A percentile compares a stretch with the other conserved stretches of the same genome.
Evolutionary conservation across 2,888 invertebrate genomes (phyloP).

Genomic region (Stenodema calcarata): DNA sequence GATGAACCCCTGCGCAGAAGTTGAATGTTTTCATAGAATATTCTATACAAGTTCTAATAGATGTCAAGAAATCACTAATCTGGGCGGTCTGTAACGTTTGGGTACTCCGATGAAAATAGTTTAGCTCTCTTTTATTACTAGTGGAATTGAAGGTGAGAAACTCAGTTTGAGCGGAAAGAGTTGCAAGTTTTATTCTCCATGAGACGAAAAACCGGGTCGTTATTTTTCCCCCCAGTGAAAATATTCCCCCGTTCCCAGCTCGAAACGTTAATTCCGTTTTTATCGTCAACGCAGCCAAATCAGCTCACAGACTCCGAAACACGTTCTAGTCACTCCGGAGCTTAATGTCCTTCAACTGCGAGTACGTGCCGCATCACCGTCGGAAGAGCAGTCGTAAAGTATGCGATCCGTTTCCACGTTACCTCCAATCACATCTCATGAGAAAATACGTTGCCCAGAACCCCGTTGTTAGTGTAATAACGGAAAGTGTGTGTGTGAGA

Average conservation of each 20-base stretch:
- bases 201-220: background rate
- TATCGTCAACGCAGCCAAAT: slow-evolving; percentile 31
- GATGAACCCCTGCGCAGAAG: no score
- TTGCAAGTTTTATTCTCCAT: background rate
- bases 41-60: no score
- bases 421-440: slow-evolving; percentile 21
- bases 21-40: no score
- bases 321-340: slow-evolving; percentile 19
- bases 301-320: slow-evolving; percentile 22
- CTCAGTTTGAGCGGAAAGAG: no score
- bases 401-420: background rate
- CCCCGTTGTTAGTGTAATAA: background rate
- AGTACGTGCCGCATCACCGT: background rate
- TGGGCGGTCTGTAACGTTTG: no score
- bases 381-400: background rate
- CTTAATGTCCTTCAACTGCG: slow-evolving; percentile 18
- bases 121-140: no score
- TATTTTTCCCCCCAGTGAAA: background rate
- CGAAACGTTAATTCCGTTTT: slow-evolving; percentile 32
- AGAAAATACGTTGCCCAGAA: background rate
- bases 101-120: no score
- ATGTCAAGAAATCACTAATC: no score
- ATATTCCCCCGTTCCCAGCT: background rate
- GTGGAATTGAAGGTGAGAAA: no score
- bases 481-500: no score